Percentiles rank a stretch among this genome's conserved stretches.
phyloP scores from a whole-genome alignment of 2,113 vertebrate species.

The Dromas ardeola region DNA sequence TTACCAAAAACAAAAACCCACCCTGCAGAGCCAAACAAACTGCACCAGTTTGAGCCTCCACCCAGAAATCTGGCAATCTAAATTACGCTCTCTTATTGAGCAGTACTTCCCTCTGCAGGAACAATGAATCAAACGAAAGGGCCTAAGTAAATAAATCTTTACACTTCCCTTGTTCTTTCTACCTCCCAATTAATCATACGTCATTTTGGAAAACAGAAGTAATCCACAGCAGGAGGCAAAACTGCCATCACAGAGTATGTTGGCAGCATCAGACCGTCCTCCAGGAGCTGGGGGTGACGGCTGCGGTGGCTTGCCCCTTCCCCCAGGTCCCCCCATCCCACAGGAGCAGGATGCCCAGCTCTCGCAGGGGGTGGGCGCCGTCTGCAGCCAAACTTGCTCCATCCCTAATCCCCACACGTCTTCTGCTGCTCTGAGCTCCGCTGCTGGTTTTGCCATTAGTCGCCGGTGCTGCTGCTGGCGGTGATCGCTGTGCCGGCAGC shows the following conservation, averaged over 20 bases:
- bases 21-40: constrained; percentile 10
- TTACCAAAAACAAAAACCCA: neutral
- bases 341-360: neutral
- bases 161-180: constrained; percentile 68
- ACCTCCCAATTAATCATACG: constrained; percentile 36
- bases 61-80: constrained; percentile 59
- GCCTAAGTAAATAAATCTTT: constrained; percentile 64
- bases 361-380: accelerated
- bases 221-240: constrained; percentile 20
- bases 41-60: constrained; percentile 40
- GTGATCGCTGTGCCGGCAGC: neutral
- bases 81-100: constrained; percentile 49
- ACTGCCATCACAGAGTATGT: neutral
- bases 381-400: neutral
- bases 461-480: neutral
- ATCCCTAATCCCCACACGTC: accelerated
- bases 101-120: constrained; percentile 54
- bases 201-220: constrained; percentile 30
- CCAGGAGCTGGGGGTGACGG: neutral
- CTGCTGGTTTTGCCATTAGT: neutral
- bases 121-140: constrained; percentile 55
- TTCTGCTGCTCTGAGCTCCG: accelerated
- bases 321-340: accelerated
- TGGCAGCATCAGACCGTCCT: neutral
- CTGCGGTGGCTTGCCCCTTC: accelerated